Conservation (phyloP, 2,797 vertebrate genomes). For the Catharus ustulatus region DNA sequence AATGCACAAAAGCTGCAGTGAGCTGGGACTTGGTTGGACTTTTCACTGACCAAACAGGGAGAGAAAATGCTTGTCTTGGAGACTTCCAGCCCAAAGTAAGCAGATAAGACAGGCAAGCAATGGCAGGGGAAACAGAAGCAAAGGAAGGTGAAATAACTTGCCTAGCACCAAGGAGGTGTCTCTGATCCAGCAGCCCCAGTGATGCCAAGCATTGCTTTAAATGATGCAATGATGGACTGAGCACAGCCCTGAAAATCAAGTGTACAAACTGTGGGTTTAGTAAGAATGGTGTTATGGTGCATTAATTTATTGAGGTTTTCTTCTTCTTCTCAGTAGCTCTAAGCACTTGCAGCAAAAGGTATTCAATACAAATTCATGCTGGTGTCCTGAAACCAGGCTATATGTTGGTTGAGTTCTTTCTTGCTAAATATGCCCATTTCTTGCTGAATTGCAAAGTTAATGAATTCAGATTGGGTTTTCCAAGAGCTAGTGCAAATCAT, state of each 20-base stretch:
- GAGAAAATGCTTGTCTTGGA: background rate
- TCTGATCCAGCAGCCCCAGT: background rate
- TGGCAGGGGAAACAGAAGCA: background rate
- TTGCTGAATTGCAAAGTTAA: background rate
- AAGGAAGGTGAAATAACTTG: background rate
- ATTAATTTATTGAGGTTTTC: background rate
- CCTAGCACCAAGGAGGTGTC: background rate
- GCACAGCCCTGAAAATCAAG: background rate
- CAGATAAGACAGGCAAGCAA: background rate
- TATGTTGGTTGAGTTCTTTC: background rate
- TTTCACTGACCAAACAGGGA: background rate
- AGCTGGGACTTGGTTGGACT: background rate
- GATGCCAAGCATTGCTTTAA: background rate
- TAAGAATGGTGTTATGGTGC: background rate
- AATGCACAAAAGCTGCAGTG: background rate
- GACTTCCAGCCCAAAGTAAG: background rate
- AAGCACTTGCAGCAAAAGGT: background rate
- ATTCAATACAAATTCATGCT: background rate
- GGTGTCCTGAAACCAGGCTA: background rate
- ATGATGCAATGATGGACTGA: background rate
- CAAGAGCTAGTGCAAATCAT: background rate
- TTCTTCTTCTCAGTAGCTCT: background rate
- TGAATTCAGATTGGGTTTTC: background rate
- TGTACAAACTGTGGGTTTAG: background rate
- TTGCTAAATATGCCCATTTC: background rate